A percentile compares a stretch with the other conserved stretches of the same genome.
phyloP scores from a whole-genome alignment of 2,888 invertebrate species.

The Sphaerophoria taeniata region DNA sequence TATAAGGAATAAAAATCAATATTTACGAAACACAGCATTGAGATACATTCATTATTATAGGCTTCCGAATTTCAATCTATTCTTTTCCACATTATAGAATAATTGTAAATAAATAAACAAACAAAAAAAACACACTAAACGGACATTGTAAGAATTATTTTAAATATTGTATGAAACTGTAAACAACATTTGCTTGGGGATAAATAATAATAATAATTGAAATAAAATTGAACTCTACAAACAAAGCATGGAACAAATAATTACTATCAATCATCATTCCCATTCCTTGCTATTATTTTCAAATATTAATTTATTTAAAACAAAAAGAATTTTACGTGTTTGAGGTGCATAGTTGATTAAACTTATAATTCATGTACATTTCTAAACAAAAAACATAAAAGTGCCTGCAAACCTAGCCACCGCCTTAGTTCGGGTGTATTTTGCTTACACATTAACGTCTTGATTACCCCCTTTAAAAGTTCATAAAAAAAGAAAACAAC shows the following conservation, averaged over 20 bases:
- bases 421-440: constrained; percentile 23
- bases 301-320: constrained; percentile 22
- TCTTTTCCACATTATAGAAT: constrained; percentile 55
- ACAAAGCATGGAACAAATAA: constrained; percentile 46
- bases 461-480: constrained; percentile 9
- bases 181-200: constrained; percentile 32
- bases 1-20: constrained; percentile 27
- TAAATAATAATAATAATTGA: no score
- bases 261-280: constrained; percentile 56
- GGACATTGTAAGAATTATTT: constrained; percentile 39
- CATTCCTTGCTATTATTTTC: constrained; percentile 61
- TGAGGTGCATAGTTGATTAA: constrained; percentile 41
- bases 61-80: constrained; percentile 63
- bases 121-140: constrained; percentile 19
- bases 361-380: constrained; percentile 10
- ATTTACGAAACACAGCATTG: constrained; percentile 53
- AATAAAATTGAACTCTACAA: constrained; percentile 68
- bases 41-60: constrained; percentile 54
- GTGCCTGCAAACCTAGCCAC: constrained; percentile 62
- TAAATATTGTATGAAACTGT: constrained; percentile 46
- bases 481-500: not conserved
- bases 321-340: constrained; percentile 34
- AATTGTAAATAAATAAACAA: constrained; percentile 57
- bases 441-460: constrained; percentile 30
- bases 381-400: constrained; percentile 37